phyloP scores from a whole-genome alignment of 2,797 vertebrate genomes.

The Allobates femoralis region DNA sequence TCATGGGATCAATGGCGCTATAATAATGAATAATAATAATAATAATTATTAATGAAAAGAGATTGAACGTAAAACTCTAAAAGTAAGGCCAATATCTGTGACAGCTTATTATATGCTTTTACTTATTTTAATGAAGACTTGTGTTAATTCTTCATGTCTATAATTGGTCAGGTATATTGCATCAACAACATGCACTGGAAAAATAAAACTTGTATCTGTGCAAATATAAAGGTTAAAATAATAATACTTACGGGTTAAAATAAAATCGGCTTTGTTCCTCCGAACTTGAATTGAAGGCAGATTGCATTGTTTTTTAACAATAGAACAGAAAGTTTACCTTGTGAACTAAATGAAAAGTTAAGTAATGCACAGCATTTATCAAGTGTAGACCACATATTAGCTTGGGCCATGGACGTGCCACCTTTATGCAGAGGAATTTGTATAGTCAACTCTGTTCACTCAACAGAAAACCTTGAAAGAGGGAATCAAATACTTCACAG shows the following conservation, averaged over 20 bases:
- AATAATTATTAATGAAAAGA: no score
- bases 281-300: background rate
- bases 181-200: background rate
- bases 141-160: background rate
- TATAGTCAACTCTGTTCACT: conserved; percentile 32
- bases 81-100: background rate
- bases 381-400: conserved; percentile 45
- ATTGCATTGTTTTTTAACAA: conserved; percentile 22
- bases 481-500: conserved; percentile 61
- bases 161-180: background rate
- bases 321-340: conserved; percentile 18
- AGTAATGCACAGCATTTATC: conserved; percentile 44
- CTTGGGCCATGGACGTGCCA: conserved; percentile 50
- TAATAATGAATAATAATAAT: no score
- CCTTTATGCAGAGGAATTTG: conserved; percentile 54
- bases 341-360: conserved; percentile 48
- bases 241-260: conserved; percentile 5
- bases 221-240: background rate
- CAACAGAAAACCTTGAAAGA: conserved; percentile 54
- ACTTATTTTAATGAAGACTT: no score
- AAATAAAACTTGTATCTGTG: background rate
- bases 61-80: background rate
- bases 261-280: background rate
- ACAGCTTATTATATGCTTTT: background rate
- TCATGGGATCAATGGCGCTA: no score